phyloP scores from a whole-genome alignment of 2,113 vertebrate genomes.

The Oreamnos americanus region DNA sequence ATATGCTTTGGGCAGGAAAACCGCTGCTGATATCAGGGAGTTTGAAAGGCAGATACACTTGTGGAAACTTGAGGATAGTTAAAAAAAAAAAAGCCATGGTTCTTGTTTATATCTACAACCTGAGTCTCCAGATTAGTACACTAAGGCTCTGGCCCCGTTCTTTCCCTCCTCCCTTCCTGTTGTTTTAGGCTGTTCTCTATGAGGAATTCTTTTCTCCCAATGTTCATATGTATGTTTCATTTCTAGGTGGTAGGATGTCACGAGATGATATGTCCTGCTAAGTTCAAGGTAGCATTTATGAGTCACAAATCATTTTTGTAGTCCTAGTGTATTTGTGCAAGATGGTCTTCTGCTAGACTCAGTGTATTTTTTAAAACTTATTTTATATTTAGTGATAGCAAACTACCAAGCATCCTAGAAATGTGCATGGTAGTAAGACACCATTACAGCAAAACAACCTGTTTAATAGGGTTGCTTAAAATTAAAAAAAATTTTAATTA shows the following conservation, averaged over 20 bases:
- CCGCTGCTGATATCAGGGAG: slow-evolving; percentile 22
- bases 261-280: slow-evolving; percentile 34
- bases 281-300: slow-evolving; percentile 37
- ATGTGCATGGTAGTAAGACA: neutral
- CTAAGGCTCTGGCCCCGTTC: slow-evolving; percentile 23
- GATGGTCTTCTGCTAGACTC: slow-evolving; percentile 34
- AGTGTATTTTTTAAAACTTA: slow-evolving; percentile 6
- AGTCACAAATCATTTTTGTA: slow-evolving; percentile 40
- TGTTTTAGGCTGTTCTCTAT: slow-evolving; percentile 53
- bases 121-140: slow-evolving; percentile 42
- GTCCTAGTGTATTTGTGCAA: neutral
- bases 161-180: slow-evolving; percentile 31
- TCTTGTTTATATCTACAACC: slow-evolving; percentile 51
- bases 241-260: slow-evolving; percentile 42
- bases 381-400: slow-evolving; percentile 19
- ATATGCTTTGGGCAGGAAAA: slow-evolving; percentile 53
- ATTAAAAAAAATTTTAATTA: neutral
- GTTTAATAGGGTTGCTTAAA: slow-evolving; percentile 12
- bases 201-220: slow-evolving; percentile 30
- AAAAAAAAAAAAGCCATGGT: neutral
- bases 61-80: slow-evolving; percentile 49
- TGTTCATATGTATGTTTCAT: slow-evolving; percentile 46
- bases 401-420: slow-evolving; percentile 22
- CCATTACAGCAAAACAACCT: slow-evolving; percentile 23
- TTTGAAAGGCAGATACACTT: slow-evolving; percentile 48